phyloP scores from a whole-genome alignment of 2,888 invertebrate genomes.

The Epirrhoe alternata region DNA sequence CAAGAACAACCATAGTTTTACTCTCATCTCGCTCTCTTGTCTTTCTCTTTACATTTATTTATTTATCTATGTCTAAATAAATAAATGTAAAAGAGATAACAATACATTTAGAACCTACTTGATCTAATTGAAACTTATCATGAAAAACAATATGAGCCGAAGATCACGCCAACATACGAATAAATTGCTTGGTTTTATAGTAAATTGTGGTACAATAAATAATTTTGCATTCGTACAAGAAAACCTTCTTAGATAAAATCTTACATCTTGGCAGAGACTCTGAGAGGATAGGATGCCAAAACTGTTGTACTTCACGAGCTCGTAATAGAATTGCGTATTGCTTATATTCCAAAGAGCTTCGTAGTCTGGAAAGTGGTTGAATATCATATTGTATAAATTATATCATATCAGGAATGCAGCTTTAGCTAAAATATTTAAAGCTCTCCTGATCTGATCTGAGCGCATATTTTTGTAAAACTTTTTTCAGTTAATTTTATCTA shows the following conservation, averaged over 20 bases:
- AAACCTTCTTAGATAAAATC: slow-evolving; percentile 19
- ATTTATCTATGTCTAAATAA: too few species aligned
- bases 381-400: background rate
- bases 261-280: slow-evolving; percentile 20
- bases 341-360: background rate
- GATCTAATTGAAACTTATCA: too few species aligned
- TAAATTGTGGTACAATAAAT: slow-evolving; percentile 3
- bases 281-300: slow-evolving; percentile 21
- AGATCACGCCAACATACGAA: background rate
- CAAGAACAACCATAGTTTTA: too few species aligned
- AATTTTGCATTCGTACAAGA: slow-evolving; percentile 2
- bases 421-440: background rate
- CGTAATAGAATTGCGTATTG: slow-evolving; percentile 1
- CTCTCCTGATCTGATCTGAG: too few species aligned
- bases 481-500: too few species aligned
- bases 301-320: slow-evolving; percentile 1
- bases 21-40: too few species aligned
- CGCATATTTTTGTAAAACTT: too few species aligned
- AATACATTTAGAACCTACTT: too few species aligned
- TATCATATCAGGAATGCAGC: background rate
- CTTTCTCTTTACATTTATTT: too few species aligned
- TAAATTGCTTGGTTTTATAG: background rate
- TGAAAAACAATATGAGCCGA: background rate
- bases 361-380: background rate
- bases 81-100: too few species aligned